These are phyloP conservation scores for Uromys caudimaculatus DNA, from an alignment of 2,797 vertebrate species.

Conservation along the genomic window DNA sequence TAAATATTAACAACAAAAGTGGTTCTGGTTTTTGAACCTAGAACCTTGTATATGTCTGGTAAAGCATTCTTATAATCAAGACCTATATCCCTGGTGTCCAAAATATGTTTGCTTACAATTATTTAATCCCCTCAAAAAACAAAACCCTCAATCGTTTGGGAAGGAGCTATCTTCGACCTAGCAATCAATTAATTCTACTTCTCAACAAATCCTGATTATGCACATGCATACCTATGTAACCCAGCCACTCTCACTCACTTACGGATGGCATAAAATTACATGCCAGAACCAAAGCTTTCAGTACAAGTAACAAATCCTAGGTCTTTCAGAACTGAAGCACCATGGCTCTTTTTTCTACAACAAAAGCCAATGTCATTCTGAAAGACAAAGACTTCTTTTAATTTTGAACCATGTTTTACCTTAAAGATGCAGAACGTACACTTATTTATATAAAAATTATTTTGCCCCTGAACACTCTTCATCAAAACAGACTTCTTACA, in stretches of 20 bases:
- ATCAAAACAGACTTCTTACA: background rate
- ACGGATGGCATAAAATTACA: slow-evolving; percentile 47
- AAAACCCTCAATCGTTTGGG: background rate
- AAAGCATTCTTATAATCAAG: background rate
- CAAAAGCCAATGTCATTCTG: slow-evolving; percentile 54
- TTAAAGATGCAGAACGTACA: background rate
- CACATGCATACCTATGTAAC: background rate
- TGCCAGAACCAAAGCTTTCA: slow-evolving; percentile 60
- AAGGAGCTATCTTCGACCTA: background rate
- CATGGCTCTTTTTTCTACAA: background rate
- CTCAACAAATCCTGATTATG: background rate
- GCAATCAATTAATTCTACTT: slow-evolving; percentile 40
- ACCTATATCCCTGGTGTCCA: background rate
- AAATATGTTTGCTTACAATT: background rate
- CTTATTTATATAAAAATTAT: background rate
- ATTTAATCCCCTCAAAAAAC: background rate
- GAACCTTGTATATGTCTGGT: background rate
- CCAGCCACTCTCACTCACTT: background rate
- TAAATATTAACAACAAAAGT: background rate
- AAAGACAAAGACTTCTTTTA: slow-evolving; percentile 66
- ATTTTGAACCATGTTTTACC: slow-evolving; percentile 7
- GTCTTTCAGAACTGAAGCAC: slow-evolving; percentile 44
- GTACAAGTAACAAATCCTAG: background rate
- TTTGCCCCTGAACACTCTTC: background rate
- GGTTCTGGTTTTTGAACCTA: background rate